Conservation (phyloP, 2,888 invertebrate species). For the Cinara cedri region DNA sequence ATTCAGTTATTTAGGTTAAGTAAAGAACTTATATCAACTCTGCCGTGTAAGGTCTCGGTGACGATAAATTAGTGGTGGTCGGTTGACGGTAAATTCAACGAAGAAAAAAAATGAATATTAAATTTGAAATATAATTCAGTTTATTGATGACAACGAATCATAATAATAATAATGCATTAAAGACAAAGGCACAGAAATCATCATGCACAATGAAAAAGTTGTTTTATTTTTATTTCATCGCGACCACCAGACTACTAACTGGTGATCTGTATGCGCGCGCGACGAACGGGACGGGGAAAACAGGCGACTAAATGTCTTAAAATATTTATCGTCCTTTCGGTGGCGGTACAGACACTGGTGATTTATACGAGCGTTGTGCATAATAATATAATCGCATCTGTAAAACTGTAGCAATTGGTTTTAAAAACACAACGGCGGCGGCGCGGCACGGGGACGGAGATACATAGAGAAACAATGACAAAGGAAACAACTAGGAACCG, state of each 20-base stretch:
- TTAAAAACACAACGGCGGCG: neutral
- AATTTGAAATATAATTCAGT: slow-evolving; percentile 4
- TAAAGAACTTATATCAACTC: neutral
- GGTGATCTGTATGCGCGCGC: neutral
- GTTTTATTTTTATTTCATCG: slow-evolving; percentile 11
- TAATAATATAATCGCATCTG: slow-evolving; percentile 30
- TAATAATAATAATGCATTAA: too few species aligned
- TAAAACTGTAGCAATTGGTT: slow-evolving; percentile 34
- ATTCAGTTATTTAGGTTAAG: neutral
- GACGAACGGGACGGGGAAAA: neutral
- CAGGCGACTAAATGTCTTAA: slow-evolving; percentile 40
- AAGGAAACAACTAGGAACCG: too few species aligned
- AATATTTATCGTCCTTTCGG: slow-evolving; percentile 40
- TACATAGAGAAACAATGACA: too few species aligned
- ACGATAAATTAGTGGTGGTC: slow-evolving; percentile 19
- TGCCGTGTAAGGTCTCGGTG: too few species aligned
- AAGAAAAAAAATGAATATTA: slow-evolving; percentile 1
- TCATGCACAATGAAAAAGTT: neutral
- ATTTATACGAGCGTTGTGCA: slow-evolving; percentile 29
- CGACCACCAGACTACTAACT: neutral
- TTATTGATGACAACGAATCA: neutral
- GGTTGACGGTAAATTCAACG: neutral
- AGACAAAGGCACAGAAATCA: slow-evolving; percentile 16
- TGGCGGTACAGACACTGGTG: slow-evolving; percentile 6
- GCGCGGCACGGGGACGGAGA: neutral